Percentiles rank a stretch among this genome's conserved stretches.
phyloP scores from a whole-genome alignment of 1,140 invertebrate genomes.

The Bombus sibiricus region DNA sequence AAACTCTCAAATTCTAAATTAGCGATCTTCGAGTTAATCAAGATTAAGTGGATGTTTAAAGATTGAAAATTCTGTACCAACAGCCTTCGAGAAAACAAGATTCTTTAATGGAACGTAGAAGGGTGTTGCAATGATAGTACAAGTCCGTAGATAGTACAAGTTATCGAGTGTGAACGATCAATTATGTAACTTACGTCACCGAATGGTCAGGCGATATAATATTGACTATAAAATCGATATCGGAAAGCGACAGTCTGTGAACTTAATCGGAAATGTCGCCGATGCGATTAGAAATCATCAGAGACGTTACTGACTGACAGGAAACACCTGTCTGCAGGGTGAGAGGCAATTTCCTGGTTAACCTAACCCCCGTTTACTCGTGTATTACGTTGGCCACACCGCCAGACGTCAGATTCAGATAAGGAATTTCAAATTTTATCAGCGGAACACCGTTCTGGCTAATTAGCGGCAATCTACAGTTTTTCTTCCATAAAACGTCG shows the following conservation, averaged over 20 bases:
- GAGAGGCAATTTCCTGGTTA: slow-evolving; percentile 72
- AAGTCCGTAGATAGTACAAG: no score
- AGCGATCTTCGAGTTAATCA: no score
- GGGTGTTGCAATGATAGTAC: not conserved
- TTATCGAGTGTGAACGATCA: not conserved
- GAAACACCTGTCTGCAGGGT: slow-evolving; percentile 67
- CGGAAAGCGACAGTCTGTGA: slow-evolving; percentile 41
- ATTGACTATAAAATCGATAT: slow-evolving; percentile 50
- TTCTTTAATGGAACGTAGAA: not conserved
- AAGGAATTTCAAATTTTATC: slow-evolving; percentile 36
- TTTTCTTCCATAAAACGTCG: not conserved
- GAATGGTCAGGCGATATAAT: not conserved
- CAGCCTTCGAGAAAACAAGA: not conserved
- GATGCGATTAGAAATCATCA: slow-evolving; percentile 66
- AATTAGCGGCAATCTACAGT: not conserved
- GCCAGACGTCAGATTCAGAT: slow-evolving; percentile 27
- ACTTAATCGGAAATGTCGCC: slow-evolving; percentile 68
- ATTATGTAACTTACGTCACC: not conserved
- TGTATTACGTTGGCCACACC: slow-evolving; percentile 32
- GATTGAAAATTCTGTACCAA: not conserved
- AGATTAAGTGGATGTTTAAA: not conserved
- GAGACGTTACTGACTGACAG: slow-evolving; percentile 55
- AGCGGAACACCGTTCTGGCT: not conserved
- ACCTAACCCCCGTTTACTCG: slow-evolving; percentile 53
- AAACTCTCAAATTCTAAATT: no score